Percentiles rank a stretch among this genome's conserved stretches.
Conservation (phyloP, 2,888 invertebrate genomes). For the Buathra laborator region DNA sequence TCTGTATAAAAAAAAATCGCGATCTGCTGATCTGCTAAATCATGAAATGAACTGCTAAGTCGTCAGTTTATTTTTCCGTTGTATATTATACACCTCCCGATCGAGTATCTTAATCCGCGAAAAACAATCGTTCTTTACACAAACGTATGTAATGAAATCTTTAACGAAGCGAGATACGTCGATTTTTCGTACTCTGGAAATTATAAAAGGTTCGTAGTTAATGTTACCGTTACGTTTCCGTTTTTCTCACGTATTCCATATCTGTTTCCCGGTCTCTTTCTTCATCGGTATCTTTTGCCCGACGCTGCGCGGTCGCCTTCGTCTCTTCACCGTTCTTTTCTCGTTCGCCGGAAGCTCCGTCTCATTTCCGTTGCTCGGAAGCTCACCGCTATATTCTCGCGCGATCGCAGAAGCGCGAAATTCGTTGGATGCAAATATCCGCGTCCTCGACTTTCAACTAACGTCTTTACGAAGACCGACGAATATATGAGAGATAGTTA, state of each 20-base stretch:
- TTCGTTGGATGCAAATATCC: conserved; percentile 61
- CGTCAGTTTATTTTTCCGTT: too few species aligned
- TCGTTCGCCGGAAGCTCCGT: conserved; percentile 56
- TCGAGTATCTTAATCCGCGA: too few species aligned
- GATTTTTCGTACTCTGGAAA: neutral
- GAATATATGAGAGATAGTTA: neutral
- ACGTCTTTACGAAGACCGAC: conserved; percentile 5
- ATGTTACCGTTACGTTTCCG: conserved; percentile 6
- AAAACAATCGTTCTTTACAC: neutral
- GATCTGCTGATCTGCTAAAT: too few species aligned
- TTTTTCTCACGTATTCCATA: neutral
- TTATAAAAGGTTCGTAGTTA: neutral
- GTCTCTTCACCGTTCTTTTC: conserved; percentile 62
- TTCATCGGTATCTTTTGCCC: conserved; percentile 17
- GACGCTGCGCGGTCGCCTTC: conserved; percentile 42
- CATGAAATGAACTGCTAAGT: too few species aligned
- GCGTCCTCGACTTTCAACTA: conserved; percentile 11
- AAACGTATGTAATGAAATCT: neutral
- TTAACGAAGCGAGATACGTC: neutral
- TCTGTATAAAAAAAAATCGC: too few species aligned
- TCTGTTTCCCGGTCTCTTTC: conserved; percentile 18
- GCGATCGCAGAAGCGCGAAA: conserved; percentile 47
- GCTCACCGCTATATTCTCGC: conserved; percentile 6
- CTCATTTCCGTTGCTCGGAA: conserved; percentile 52
- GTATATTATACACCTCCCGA: too few species aligned